Percentiles rank a stretch among this genome's conserved stretches.
These are phyloP conservation scores for Paedocypris micromegethes DNA, from an alignment of 2,797 vertebrate genomes.

Conservation along the genomic window DNA sequence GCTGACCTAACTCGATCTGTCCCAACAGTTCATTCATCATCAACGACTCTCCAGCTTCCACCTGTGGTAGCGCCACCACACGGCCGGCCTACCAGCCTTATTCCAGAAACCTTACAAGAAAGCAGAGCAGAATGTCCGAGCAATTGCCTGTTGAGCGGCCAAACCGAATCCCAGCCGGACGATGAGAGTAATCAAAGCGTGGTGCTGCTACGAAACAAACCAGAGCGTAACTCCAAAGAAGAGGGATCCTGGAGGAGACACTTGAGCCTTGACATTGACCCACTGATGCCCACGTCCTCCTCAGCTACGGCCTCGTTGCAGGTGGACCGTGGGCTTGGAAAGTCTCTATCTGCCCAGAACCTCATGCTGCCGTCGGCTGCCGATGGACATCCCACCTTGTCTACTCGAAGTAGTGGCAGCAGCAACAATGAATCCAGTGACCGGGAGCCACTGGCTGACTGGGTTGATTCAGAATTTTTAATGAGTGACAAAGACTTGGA, in stretches of 20 bases:
- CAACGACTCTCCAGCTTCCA: slow-evolving; percentile 77
- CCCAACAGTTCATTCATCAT: slow-evolving; percentile 67
- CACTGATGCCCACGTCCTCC: slow-evolving; percentile 73
- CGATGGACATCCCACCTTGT: slow-evolving; percentile 51
- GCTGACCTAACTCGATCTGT: slow-evolving; percentile 63
- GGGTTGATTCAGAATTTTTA: slow-evolving; percentile 86
- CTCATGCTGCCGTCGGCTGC: slow-evolving; percentile 76
- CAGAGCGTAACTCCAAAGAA: slow-evolving; percentile 66
- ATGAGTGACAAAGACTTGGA: slow-evolving; percentile 82
- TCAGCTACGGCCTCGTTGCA: slow-evolving; percentile 56
- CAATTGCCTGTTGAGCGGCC: slow-evolving; percentile 54
- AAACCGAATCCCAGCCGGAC: slow-evolving; percentile 48
- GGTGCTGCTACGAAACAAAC: slow-evolving; percentile 56
- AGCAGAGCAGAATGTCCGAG: slow-evolving; percentile 42
- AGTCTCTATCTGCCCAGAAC: slow-evolving; percentile 88
- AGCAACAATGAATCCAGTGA: slow-evolving; percentile 75
- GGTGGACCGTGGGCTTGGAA: slow-evolving; percentile 76
- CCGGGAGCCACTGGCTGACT: slow-evolving; percentile 74
- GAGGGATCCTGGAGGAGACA: slow-evolving; percentile 84
- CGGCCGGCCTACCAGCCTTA: slow-evolving; percentile 66
- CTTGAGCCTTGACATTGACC: slow-evolving; percentile 83
- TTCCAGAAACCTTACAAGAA: slow-evolving; percentile 64
- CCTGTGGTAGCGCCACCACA: slow-evolving; percentile 63
- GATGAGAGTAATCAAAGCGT: slow-evolving; percentile 35
- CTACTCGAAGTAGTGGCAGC: slow-evolving; percentile 59